Evolutionary conservation across 2,797 vertebrate genomes (phyloP).

Genomic region (Loriculus beryllinus): DNA sequence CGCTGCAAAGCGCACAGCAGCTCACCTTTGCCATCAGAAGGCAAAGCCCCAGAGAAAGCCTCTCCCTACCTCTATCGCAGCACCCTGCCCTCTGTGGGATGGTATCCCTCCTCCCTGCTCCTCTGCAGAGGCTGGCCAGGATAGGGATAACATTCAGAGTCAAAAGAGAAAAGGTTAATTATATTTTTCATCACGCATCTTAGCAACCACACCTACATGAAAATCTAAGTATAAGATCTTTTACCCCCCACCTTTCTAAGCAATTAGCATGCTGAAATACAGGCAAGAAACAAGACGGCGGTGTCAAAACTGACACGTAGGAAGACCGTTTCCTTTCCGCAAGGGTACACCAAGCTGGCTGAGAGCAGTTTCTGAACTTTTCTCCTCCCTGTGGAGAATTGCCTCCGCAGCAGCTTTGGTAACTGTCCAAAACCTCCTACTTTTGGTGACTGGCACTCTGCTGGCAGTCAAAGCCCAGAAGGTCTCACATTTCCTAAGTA

Average conservation of each 20-base stretch:
- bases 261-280: conserved; percentile 43
- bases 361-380: conserved; percentile 9
- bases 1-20: background rate
- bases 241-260: conserved; percentile 35
- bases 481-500: background rate
- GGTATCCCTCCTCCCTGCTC: background rate
- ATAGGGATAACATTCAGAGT: background rate
- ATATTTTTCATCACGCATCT: background rate
- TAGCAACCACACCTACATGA: conserved; percentile 57
- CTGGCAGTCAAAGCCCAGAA: background rate
- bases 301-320: conserved; percentile 38
- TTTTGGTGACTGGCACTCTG: background rate
- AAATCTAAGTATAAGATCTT: conserved; percentile 51
- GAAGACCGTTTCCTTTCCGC: conserved; percentile 7
- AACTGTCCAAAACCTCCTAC: background rate
- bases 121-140: background rate
- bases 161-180: background rate
- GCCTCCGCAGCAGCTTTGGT: background rate
- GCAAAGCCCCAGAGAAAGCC: background rate
- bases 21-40: background rate
- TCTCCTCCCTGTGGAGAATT: conserved; percentile 4
- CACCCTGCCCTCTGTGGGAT: background rate
- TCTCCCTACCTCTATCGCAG: background rate
- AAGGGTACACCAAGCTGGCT: background rate
- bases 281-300: conserved; percentile 8